Conservation (phyloP, 2,888 invertebrate genomes). For the Xestia sexstrigata region DNA sequence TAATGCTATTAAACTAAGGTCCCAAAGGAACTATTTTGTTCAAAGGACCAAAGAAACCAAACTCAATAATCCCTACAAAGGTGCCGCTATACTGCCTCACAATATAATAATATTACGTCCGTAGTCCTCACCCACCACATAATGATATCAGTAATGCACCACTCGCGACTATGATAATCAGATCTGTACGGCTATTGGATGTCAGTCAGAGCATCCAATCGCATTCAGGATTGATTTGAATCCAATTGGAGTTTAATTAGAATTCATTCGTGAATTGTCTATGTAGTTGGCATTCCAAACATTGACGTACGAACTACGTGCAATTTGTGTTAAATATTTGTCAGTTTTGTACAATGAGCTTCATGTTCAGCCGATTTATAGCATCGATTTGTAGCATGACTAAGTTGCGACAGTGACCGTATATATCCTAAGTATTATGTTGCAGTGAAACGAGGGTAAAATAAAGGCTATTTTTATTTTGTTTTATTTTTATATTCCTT, state of each 20-base stretch:
- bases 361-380: background rate
- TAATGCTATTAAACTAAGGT: background rate
- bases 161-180: conserved; percentile 26
- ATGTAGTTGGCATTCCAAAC: background rate
- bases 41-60: background rate
- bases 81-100: background rate
- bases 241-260: conserved; percentile 19
- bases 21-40: background rate
- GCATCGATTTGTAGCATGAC: background rate
- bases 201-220: conserved; percentile 24
- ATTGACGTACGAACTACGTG: background rate
- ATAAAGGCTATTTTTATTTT: no score
- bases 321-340: background rate
- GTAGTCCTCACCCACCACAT: background rate
- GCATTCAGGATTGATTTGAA: conserved; percentile 10
- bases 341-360: background rate
- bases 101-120: conserved; percentile 1
- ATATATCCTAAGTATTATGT: background rate
- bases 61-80: background rate
- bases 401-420: background rate
- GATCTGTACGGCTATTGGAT: conserved; percentile 11
- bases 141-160: conserved; percentile 31
- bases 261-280: conserved; percentile 10
- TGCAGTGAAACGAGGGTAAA: no score
- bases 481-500: no score